Evolutionary conservation across 2,113 vertebrate species (phyloP).

Genomic region (Muscicapa adusta): DNA sequence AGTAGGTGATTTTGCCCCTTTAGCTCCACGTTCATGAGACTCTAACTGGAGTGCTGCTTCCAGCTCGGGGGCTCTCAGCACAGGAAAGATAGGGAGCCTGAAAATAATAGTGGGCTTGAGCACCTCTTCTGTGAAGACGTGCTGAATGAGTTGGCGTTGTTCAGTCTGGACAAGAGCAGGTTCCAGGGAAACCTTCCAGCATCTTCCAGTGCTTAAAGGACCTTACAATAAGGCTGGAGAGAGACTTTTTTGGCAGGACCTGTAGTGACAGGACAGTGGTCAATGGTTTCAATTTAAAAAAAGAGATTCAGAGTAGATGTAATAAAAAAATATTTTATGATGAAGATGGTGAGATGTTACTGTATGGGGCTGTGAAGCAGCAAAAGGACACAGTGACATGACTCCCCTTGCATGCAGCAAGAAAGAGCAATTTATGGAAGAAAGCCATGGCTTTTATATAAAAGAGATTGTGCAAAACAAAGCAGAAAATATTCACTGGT

Average conservation of each 20-base stretch:
- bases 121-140: not conserved
- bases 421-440: too few species aligned
- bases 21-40: fast-evolving
- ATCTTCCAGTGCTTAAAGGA: fast-evolving
- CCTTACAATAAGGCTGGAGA: not conserved
- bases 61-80: not conserved
- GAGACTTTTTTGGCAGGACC: not conserved
- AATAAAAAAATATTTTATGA: not conserved
- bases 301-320: not conserved
- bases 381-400: too few species aligned
- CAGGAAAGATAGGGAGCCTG: not conserved
- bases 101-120: not conserved
- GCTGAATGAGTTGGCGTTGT: not conserved
- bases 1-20: not conserved
- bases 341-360: not conserved
- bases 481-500: too few species aligned
- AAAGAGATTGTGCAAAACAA: too few species aligned
- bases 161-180: not conserved
- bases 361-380: too few species aligned
- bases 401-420: too few species aligned
- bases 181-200: not conserved
- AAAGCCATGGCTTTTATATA: too few species aligned
- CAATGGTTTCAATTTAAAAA: not conserved
- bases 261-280: not conserved
- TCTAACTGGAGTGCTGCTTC: not conserved